Evolutionary conservation across 2,888 invertebrate genomes (phyloP), one percentile per base, ranked within the genome.

Genomic region (Mimachlamys varia): DNA sequence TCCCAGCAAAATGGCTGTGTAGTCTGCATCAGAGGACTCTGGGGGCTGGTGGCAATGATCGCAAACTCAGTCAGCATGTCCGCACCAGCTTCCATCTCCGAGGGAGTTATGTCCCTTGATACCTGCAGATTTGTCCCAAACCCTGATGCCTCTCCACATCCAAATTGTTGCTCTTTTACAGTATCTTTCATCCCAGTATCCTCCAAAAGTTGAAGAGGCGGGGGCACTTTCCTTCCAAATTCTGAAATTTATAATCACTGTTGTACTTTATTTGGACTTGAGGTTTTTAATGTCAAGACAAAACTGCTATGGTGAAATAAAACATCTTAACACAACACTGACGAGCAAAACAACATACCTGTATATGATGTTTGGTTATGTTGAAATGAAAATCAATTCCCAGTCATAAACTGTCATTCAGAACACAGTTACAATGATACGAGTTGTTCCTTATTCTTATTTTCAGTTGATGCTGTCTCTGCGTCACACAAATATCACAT

Each of bases 41-140:
- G 96, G 91, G 96, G 96, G 89, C 96, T 96, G 22, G 96, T 96
- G 91, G 96, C 96, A 90, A 97, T 96, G 89, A 96, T 96, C 7
- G 96, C 96, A 88, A 96, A 94, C 91, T 96, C 95, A 92, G 95
- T 94, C 87, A 96, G 94, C 33, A 88, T 53, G 27, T 90, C 76
- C 38, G 89, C 91, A 88, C 88, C 87, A 44, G 55, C 76, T 58
- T 87, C n/a, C 50, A 50, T 58, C 38, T 33, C 88, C 33, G 89
- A 33, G 2, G 62, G 27, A 88, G 27, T 62, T 19, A 22, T 58
- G 58, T 58, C 58, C 58, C 13, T 58, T 58, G 58, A 58, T 7
- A n/a, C 58, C 58, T n/a, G 58, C 1, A n/a, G 1, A 2, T 58
- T 19, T 58, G 58, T 58, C n/a, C 58, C n/a, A 3, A 19, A n/a